These are phyloP conservation scores for Myopa testacea DNA, from an alignment of 2,888 invertebrate species.

Conservation along the genomic window DNA sequence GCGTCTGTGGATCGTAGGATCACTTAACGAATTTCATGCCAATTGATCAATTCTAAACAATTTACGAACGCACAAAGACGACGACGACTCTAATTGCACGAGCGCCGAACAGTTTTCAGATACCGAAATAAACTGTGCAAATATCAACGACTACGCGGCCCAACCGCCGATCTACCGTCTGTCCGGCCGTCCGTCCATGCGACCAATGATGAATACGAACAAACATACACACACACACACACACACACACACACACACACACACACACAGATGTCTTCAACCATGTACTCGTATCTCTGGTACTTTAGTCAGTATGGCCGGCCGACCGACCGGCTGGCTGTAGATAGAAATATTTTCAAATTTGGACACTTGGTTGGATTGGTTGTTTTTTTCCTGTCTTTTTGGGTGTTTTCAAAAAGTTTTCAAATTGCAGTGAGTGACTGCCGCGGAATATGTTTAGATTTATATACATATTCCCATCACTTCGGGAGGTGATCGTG, in stretches of 20 bases:
- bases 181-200: neutral
- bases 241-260: neutral
- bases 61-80: slow-evolving; percentile 20
- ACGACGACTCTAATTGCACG: slow-evolving; percentile 21
- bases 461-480: too few relatives aligned
- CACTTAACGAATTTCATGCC: slow-evolving; percentile 24
- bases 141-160: slow-evolving; percentile 9
- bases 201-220: neutral
- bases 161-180: neutral
- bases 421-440: too few relatives aligned
- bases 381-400: too few relatives aligned
- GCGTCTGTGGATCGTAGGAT: slow-evolving; percentile 33
- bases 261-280: neutral
- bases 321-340: too few relatives aligned
- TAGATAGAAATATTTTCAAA: too few relatives aligned
- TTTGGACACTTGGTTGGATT: too few relatives aligned
- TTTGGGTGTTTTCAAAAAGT: too few relatives aligned
- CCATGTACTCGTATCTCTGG: too few relatives aligned
- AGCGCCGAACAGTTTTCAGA: slow-evolving; percentile 11
- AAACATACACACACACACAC: neutral
- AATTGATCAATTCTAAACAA: slow-evolving; percentile 36
- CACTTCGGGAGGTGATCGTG: too few relatives aligned
- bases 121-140: slow-evolving; percentile 36
- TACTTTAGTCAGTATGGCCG: too few relatives aligned
- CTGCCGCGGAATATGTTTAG: too few relatives aligned